These are phyloP conservation scores for Phocoena sinus DNA, from an alignment of 2,113 vertebrate species.

Conservation along the genomic window DNA sequence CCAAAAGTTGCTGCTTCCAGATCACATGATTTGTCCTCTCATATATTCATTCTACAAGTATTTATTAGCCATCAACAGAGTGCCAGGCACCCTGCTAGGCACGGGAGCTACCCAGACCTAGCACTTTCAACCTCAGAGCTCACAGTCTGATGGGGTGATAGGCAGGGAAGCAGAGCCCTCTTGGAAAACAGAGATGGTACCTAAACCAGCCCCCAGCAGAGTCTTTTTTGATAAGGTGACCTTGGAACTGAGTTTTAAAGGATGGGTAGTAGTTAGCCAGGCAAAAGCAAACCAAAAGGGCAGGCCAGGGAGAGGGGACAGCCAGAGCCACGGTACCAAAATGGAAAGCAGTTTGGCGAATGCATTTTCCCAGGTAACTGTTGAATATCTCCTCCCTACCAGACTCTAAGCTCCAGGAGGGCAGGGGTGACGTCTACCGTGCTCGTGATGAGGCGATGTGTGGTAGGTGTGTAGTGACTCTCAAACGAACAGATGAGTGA, in stretches of 20 bases:
- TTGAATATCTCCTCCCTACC: too few species aligned
- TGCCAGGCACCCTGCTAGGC: background rate
- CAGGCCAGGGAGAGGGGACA: background rate
- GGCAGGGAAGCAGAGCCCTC: background rate
- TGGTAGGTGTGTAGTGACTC: background rate
- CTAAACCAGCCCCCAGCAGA: background rate
- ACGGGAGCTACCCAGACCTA: background rate
- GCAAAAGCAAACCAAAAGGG: background rate
- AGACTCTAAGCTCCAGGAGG: background rate
- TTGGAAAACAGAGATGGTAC: background rate
- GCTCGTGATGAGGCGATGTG: background rate
- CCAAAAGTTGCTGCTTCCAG: background rate
- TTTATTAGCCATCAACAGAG: background rate
- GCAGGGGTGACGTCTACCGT: fast-evolving
- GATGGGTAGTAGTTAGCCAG: background rate
- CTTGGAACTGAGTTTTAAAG: background rate
- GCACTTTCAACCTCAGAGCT: background rate
- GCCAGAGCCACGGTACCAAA: background rate
- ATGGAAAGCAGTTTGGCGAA: fast-evolving
- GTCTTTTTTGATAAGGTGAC: background rate
- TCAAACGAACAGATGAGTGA: background rate
- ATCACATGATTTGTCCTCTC: background rate
- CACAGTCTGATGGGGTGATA: background rate
- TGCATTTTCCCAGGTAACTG: background rate
- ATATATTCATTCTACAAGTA: background rate